Base-by-base conservation (phyloP, 2,888 invertebrate species). In the Pollenia amentaria region DNA sequence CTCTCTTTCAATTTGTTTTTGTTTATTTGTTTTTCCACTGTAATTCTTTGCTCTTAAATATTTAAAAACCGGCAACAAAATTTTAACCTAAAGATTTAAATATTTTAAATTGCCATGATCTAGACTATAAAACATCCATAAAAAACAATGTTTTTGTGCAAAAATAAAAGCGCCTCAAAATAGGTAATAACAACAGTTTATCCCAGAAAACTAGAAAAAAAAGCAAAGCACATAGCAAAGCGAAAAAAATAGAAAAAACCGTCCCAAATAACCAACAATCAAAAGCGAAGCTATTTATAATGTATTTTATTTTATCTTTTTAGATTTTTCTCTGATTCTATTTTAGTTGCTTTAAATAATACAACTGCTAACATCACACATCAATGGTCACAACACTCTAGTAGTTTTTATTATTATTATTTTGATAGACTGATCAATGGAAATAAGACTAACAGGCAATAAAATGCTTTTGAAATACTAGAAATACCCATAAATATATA, bases 331-430 rank as follows among this genome's bases (percentile, higher is more conserved):
- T 7, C 38, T 48, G 48, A 14, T 62, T 8, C n/a, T 51, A 53
- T 57, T 67, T 67, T 38, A 38, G 29, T 29, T 29, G 29, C 29
- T 29, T 29, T 29, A 29, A 29, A 29, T 0, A 29, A 29, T 42
- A 69, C 42, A 77, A 70, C 62, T 70, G 48, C 76, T 79, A 87
- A 76, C 75, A 83, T 83, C 76, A 87, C 86, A 86, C 79, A 65
- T 83, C 83, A 80, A 76, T 87, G 76, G 60, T 67, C 60, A 67
- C 60, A 75, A 55, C 64, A 78, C 62, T 67, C 64, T 70, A 53
- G 42, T 60, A 11, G 0, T 29, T 29, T 29, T 29, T 29, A 0
- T 29, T 29, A 29, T 29, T 29, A 29, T 4, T 7, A 57, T 60
- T 65, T 69, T 60, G 67, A 53, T 57, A 67, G 57, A 79, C 69